phyloP scores from a whole-genome alignment of 2,113 vertebrate species.

The Sigmodon hispidus region DNA sequence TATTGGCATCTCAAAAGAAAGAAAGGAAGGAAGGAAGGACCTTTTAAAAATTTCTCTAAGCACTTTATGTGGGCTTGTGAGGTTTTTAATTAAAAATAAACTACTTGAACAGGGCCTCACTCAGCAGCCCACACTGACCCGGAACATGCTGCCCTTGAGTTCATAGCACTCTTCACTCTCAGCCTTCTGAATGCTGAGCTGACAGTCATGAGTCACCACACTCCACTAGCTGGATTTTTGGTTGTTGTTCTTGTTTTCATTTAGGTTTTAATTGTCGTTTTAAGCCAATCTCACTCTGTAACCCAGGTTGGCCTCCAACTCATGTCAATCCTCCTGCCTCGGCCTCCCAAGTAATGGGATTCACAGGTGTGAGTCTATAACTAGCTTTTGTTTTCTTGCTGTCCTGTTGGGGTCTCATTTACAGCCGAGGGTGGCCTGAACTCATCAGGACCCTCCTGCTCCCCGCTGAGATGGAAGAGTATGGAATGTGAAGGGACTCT shows the following conservation, averaged over 20 bases:
- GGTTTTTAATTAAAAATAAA: not conserved
- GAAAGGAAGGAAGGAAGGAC: not conserved
- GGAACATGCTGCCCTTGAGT: not conserved
- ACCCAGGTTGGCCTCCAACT: not conserved
- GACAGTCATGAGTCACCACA: not conserved
- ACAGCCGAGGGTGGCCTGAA: not conserved
- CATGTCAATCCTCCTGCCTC: not conserved
- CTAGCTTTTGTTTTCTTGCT: not conserved
- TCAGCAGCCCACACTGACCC: not conserved
- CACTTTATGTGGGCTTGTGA: not conserved
- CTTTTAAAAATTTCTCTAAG: not conserved
- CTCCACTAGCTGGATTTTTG: not conserved
- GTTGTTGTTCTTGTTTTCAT: not conserved
- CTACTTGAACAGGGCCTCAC: not conserved
- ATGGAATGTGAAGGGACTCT: not conserved
- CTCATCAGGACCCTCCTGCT: no score
- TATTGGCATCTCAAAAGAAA: not conserved
- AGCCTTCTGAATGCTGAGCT: not conserved
- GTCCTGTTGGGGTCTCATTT: not conserved
- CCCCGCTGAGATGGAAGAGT: not conserved
- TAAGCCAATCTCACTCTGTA: not conserved
- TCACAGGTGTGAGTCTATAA: no score
- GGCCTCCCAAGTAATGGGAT: not conserved
- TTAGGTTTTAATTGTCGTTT: not conserved
- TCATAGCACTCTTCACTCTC: not conserved